A percentile compares a stretch with the other conserved stretches of the same genome.
These are phyloP conservation scores for Carpatolechia fugitivella DNA, from an alignment of 2,888 invertebrate species.

Conservation along the genomic window DNA sequence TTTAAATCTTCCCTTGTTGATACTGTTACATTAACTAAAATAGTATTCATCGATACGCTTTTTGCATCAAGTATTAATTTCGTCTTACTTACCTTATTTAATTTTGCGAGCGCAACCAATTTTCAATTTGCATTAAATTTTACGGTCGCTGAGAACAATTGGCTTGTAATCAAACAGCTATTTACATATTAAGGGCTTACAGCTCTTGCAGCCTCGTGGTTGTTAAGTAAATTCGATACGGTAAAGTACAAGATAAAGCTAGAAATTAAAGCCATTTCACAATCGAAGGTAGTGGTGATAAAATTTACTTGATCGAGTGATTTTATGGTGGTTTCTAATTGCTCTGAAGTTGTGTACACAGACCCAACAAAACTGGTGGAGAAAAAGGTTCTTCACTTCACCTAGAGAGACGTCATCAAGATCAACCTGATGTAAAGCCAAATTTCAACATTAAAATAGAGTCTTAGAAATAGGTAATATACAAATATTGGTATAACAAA, in stretches of 20 bases:
- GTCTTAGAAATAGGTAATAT: too few species aligned
- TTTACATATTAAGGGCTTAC: constrained; percentile 9
- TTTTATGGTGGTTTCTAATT: not conserved
- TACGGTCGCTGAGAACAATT: constrained; percentile 14
- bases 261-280: not conserved
- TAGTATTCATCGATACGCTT: too few species aligned
- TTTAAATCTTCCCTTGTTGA: too few species aligned
- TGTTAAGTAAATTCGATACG: not conserved
- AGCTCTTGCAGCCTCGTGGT: not conserved
- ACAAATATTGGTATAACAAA: too few species aligned
- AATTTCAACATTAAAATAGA: too few species aligned
- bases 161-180: constrained; percentile 3
- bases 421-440: too few species aligned
- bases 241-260: not conserved
- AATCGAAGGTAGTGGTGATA: not conserved
- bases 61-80: not conserved
- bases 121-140: constrained; percentile 35
- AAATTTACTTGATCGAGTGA: not conserved
- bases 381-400: too few species aligned
- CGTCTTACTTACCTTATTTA: not conserved
- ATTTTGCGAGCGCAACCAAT: constrained; percentile 13
- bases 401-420: too few species aligned
- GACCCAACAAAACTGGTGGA: too few species aligned
- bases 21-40: too few species aligned
- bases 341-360: not conserved